Base-by-base conservation (phyloP, 1,140 invertebrate species). In the Penaeus japonicus region DNA sequence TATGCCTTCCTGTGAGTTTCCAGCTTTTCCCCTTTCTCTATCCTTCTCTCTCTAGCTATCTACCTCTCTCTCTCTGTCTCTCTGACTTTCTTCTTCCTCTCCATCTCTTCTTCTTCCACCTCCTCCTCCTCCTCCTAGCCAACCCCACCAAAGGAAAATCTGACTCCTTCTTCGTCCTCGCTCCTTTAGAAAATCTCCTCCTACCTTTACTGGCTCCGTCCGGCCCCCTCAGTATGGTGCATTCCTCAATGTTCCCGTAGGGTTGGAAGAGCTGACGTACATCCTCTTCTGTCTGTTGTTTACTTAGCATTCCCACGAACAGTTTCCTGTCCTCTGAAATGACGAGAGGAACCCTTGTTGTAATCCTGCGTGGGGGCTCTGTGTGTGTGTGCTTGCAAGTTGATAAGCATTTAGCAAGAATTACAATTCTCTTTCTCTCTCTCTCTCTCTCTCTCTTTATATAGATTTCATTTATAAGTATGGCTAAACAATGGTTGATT, bases 291-390 rank as follows among this genome's bases (percentile, higher is more conserved):
- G 96, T 97, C 93, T 99, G 98, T 95, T 99, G 97, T 94, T 99
- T 99, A 94, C 97, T 99, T 92, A 99, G 96, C 98, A 99, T 99
- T 93, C 99, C 99, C 94, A 99, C 97, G 95, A 99, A 99, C 94
- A 99, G 96, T 95, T 99, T 99, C 94, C 98, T 95, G 95, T 98
- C 97, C 96, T 95, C 95, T 95, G 92, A 81, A 93, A 93, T 81
- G 73, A 89, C 81, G 82, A 84, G 70, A 84, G 82, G 80, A 65
- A 70, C 87, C 24, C 87, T 89, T 54, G 59, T 84, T 84, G 81
- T 84, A 89, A 57, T 84, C 32, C 87, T 84, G 32, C 81, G 57
- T 84, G 73, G 73, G 79, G 86, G 22, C 22, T n/a, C 62, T 65
- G 62, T n/a, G 62, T 65, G 62, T 65, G 27, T 27, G 62, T 65